Evolutionary conservation across 2,888 invertebrate species (phyloP), one percentile per base, ranked within the genome.

Genomic region (Campoplex nolae): DNA sequence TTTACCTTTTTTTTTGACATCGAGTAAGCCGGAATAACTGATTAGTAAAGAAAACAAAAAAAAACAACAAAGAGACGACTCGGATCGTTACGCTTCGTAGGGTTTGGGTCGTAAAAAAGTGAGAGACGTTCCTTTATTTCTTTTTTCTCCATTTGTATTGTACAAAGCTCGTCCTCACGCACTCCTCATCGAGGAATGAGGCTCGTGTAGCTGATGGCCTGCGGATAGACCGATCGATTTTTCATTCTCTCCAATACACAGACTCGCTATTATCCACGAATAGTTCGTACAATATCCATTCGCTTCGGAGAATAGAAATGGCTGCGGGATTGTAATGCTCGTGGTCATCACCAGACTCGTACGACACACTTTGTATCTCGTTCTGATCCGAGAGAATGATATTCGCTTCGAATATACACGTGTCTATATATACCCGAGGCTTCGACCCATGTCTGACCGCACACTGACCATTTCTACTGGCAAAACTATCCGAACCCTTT

Each of bases 181-280:
- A 83, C 75, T 65, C 68, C 42, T 79, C 75, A 68, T 81, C 65
- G 76, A 76, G 32, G 42, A 35, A 62, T 1, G 51, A n/a, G 56
- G 32, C 48, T 76, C 77, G 77, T 80, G 81, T 68, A 54, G 78
- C 78, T 85, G 74, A 81, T 81, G 73, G 78, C 68, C 68, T 32
- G 74, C 67, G 77, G 76, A 77, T 68, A 73, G 65, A 71, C 28
- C 81, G 77, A 86, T 86, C 86, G 86, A 86, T 86, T 86, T 86
- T 82, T 81, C 82, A 81, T 81, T 81, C 81, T 48, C 74, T 74
- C 54, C 23, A 23, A 74, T 74, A 67, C 67, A 79, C 70, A 68
- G 28, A 74, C 45, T 81, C 54, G 32, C 67, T 65, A 74, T 74
- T 74, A 74, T 81, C 81, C 74, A 32, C 16, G 81, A 16, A 67